These are phyloP conservation scores for Drosophila anceps DNA, from an alignment of 2,888 invertebrate species.

Conservation along the genomic window DNA sequence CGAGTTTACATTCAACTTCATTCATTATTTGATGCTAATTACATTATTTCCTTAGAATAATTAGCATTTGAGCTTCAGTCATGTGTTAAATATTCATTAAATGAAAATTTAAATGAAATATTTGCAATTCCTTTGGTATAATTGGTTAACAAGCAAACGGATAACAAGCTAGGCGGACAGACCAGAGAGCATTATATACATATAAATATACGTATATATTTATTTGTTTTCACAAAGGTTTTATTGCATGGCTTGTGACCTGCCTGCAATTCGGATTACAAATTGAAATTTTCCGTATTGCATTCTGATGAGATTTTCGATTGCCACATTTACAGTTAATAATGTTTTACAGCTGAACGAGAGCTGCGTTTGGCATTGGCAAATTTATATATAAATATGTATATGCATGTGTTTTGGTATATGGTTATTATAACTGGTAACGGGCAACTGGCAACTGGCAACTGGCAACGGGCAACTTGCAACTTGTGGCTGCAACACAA, in stretches of 20 bases:
- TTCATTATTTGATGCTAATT: background rate
- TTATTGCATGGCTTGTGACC: background rate
- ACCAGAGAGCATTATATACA: background rate
- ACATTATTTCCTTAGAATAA: background rate
- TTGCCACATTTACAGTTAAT: conserved; percentile 22
- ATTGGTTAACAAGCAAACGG: background rate
- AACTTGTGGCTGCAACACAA: conserved; percentile 47
- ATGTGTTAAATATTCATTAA: conserved; percentile 9
- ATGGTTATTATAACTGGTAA: conserved; percentile 30
- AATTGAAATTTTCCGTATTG: conserved; percentile 9
- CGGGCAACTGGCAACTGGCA: too few relatives aligned
- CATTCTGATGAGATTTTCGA: conserved; percentile 9
- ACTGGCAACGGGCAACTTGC: conserved; percentile 26
- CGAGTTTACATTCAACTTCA: background rate
- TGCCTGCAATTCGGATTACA: conserved; percentile 7
- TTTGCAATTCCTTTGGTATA: background rate
- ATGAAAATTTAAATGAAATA: background rate
- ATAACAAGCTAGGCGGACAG: background rate
- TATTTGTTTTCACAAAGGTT: conserved; percentile 3
- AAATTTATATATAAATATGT: background rate
- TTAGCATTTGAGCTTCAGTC: background rate
- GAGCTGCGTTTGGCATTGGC: conserved; percentile 6
- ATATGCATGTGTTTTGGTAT: conserved; percentile 14
- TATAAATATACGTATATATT: background rate
- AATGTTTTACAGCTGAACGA: conserved; percentile 14